phyloP scores from a whole-genome alignment of 2,888 invertebrate species.

The Theodoxus fluviatilis region DNA sequence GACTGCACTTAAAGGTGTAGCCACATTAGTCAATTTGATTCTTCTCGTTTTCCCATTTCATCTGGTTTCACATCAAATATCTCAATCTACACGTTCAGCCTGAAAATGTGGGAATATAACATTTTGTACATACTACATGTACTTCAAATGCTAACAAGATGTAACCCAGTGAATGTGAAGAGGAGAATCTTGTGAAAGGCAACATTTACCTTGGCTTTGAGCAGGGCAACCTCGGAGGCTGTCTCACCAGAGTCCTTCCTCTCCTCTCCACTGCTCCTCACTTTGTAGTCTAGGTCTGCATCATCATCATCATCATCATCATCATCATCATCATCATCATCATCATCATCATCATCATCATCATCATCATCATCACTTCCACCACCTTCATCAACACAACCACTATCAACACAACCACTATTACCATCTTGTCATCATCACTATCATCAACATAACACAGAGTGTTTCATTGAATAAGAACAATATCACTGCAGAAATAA shows the following conservation, averaged over 20 bases:
- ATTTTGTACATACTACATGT: background rate
- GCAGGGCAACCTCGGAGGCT: slow-evolving; percentile 25
- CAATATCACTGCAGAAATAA: too few species aligned
- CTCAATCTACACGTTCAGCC: too few species aligned
- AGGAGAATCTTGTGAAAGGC: background rate
- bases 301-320: background rate
- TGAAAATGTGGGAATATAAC: too few species aligned
- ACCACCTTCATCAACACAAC: background rate
- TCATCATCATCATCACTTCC: background rate
- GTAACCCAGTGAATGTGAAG: too few species aligned
- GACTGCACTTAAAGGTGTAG: too few species aligned
- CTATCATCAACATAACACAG: too few species aligned
- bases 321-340: background rate
- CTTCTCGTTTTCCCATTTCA: too few species aligned
- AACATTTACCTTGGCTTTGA: slow-evolving; percentile 27
- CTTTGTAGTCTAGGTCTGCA: slow-evolving; percentile 30
- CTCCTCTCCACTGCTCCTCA: slow-evolving; percentile 24
- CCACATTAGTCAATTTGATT: too few species aligned
- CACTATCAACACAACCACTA: too few species aligned
- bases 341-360: background rate
- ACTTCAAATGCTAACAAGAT: background rate
- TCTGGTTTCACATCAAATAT: too few species aligned
- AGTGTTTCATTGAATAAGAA: slow-evolving; percentile 7
- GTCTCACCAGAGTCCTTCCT: slow-evolving; percentile 4
- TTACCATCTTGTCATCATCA: too few species aligned